A percentile compares a stretch with the other conserved stretches of the same genome.
These are phyloP conservation scores for Halichondria panicea DNA, from an alignment of 37 sponge, comb jelly and placozoan genomes.

Conservation along the genomic window DNA sequence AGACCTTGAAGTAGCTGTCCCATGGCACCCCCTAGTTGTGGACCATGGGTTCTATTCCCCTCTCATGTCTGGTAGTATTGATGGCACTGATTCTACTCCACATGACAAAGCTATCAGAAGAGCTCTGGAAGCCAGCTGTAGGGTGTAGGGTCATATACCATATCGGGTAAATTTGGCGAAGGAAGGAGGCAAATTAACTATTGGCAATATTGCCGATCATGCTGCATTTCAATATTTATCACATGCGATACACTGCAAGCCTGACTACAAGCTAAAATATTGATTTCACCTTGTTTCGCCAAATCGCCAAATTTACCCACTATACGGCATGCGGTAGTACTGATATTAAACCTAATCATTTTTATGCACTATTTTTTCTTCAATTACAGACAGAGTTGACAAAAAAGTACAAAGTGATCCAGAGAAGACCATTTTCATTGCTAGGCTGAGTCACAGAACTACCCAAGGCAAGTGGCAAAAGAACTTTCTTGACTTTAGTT, in stretches of 20 bases:
- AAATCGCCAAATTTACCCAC: no score
- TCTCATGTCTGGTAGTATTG: constrained; percentile 93
- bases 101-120: constrained; percentile 88
- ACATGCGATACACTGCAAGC: no score
- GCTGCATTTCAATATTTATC: no score
- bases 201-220: no score
- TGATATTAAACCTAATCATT: no score
- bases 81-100: constrained; percentile 91
- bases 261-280: no score
- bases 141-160: no score
- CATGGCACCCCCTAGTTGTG: constrained; percentile 44
- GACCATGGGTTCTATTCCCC: constrained; percentile 81
- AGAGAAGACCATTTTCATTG: constrained; percentile 79
- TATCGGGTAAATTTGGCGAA: no score
- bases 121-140: constrained; percentile 81
- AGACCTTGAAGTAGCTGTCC: not conserved
- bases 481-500: no score
- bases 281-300: no score
- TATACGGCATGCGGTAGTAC: no score
- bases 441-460: constrained; percentile 70
- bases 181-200: no score
- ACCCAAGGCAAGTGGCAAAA: constrained; percentile 86
- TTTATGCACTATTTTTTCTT: not conserved
- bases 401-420: constrained; percentile 56
- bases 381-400: constrained; percentile 55